Conservation (phyloP, 2,888 invertebrate species). For the Harpalus rufipes region DNA sequence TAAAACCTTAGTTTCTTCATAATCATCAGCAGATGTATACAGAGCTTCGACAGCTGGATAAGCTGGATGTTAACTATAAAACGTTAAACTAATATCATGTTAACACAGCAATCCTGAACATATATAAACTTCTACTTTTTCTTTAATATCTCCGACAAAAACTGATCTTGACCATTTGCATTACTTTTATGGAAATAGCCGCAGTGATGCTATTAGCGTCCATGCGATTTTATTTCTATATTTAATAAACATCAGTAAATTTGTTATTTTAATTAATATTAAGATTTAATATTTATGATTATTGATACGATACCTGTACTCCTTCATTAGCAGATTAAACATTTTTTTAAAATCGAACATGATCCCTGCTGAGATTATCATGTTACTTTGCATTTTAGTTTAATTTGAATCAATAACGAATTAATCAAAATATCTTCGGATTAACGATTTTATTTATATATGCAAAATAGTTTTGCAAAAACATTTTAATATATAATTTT, state of each 20-base stretch:
- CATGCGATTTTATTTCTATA: conserved; percentile 53
- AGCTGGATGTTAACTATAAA: conserved; percentile 2
- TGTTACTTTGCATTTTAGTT: conserved; percentile 37
- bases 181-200: conserved; percentile 23
- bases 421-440: conserved; percentile 20
- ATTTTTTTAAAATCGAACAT: conserved; percentile 4
- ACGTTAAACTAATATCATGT: neutral
- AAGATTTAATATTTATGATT: conserved; percentile 40
- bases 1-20: neutral
- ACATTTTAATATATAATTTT: neutral
- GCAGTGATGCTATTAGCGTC: conserved; percentile 31
- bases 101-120: neutral
- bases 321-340: conserved; percentile 45
- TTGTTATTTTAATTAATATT: conserved; percentile 63
- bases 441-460: conserved; percentile 7
- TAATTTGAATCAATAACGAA: conserved; percentile 33
- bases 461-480: neutral
- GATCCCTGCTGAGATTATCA: conserved; percentile 13
- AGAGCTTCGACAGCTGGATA: neutral
- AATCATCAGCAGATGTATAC: neutral
- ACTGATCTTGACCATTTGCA: conserved; percentile 11
- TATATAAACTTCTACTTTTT: neutral
- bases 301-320: conserved; percentile 33
- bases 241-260: conserved; percentile 56
- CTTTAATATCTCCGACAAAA: conserved; percentile 21